Evolutionary conservation across 2,888 invertebrate genomes (phyloP).

Genomic region (Cotesia congregata): DNA sequence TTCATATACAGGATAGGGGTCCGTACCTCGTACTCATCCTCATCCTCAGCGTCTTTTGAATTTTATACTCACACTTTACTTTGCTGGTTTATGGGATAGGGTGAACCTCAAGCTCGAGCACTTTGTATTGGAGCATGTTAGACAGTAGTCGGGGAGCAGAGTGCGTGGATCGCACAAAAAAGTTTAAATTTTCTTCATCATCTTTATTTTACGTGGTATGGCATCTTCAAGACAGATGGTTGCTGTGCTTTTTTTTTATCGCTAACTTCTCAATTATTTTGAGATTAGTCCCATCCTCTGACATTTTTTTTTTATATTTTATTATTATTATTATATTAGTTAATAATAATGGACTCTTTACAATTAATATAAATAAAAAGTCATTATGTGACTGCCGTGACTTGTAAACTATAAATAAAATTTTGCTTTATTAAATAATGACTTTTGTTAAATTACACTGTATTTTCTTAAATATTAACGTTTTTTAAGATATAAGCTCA

Average conservation of each 20-base stretch:
- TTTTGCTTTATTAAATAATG: too few relatives aligned
- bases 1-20: not conserved
- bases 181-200: slow-evolving; percentile 48
- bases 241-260: not conserved
- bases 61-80: not conserved
- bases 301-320: not conserved
- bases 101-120: not conserved
- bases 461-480: too few relatives aligned
- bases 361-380: too few relatives aligned
- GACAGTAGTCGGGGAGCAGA: not conserved
- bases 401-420: too few relatives aligned
- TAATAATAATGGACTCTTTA: too few relatives aligned
- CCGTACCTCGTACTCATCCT: not conserved
- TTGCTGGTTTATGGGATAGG: too few relatives aligned
- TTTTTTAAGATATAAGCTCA: too few relatives aligned
- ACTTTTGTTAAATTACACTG: too few relatives aligned
- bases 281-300: not conserved
- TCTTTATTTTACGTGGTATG: slow-evolving; percentile 29
- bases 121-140: not conserved
- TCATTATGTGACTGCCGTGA: too few relatives aligned
- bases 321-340: too few relatives aligned
- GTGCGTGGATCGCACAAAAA: slow-evolving; percentile 16
- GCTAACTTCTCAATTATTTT: not conserved
- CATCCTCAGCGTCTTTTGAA: not conserved
- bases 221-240: slow-evolving; percentile 58